Conservation (phyloP, 2,797 vertebrate genomes). For the Syndactyla subalaris region DNA sequence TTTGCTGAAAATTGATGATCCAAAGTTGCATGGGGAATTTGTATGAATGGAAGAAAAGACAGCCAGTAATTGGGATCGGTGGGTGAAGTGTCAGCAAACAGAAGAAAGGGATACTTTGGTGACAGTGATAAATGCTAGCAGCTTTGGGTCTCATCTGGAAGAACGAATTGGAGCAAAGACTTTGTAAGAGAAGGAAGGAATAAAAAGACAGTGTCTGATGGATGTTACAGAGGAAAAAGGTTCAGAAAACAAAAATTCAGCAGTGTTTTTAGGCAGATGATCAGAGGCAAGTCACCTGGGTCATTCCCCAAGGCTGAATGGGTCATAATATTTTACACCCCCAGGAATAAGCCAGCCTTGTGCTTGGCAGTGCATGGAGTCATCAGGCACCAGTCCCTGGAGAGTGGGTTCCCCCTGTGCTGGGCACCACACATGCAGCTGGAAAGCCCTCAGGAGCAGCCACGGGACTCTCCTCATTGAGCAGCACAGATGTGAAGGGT, state of each 20-base stretch:
- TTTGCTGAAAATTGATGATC: conserved; percentile 62
- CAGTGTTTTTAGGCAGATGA: not conserved
- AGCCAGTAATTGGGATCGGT: conserved; percentile 66
- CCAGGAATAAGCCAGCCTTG: not conserved
- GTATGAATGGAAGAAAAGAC: conserved; percentile 65
- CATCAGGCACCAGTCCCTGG: not conserved
- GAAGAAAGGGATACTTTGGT: conserved; percentile 63
- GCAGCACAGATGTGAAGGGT: not conserved
- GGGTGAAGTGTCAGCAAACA: conserved; percentile 68
- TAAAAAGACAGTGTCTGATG: conserved; percentile 26
- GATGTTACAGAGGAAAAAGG: not conserved
- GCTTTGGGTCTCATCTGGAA: conserved; percentile 55
- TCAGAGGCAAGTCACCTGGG: not conserved
- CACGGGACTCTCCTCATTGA: accelerated
- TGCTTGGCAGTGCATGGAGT: not conserved
- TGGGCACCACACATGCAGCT: not conserved
- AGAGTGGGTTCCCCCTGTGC: not conserved
- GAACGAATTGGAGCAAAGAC: not conserved
- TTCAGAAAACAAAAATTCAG: conserved; percentile 14
- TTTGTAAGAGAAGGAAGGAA: conserved; percentile 19
- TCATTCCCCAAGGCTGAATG: not conserved
- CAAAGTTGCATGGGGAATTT: conserved; percentile 58
- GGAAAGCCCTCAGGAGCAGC: not conserved
- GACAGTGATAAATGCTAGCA: conserved; percentile 67
- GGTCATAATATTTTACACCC: not conserved